These are phyloP conservation scores for Heliornis fulica DNA, from an alignment of 2,113 vertebrate genomes.

Conservation along the genomic window DNA sequence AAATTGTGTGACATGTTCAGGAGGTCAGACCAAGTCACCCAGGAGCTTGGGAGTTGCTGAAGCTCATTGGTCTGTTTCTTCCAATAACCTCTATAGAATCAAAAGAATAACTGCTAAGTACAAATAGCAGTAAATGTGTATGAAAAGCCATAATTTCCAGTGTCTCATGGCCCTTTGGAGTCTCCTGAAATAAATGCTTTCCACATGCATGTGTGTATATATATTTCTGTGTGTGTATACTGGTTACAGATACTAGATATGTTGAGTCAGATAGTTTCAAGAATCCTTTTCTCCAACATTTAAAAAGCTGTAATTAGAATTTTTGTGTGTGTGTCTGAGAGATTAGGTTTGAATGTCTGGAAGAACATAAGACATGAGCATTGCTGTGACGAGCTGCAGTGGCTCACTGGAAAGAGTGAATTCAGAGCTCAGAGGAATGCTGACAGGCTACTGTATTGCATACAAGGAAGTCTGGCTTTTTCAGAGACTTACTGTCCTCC, in stretches of 20 bases:
- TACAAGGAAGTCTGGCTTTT: not conserved
- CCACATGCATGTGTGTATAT: too few species aligned
- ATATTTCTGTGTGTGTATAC: too few species aligned
- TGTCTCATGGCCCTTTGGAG: not conserved
- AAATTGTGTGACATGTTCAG: not conserved
- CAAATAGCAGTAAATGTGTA: not conserved
- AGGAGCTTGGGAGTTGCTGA: rapidly evolving
- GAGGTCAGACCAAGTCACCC: not conserved
- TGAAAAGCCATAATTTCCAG: not conserved
- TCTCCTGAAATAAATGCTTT: not conserved
- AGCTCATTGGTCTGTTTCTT: not conserved
- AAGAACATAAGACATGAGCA: not conserved
- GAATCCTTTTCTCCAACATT: not conserved
- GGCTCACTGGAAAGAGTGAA: not conserved
- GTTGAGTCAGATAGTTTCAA: not conserved
- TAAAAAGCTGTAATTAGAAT: not conserved
- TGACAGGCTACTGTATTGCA: not conserved
- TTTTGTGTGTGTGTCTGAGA: not conserved
- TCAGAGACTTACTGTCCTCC: too few species aligned
- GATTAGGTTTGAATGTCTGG: not conserved
- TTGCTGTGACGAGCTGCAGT: not conserved
- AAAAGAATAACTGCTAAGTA: not conserved
- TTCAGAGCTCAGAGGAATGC: not conserved
- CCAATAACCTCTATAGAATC: not conserved
- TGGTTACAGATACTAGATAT: not conserved